These are phyloP conservation scores for Cantharis rustica DNA, from an alignment of 2,888 invertebrate genomes.

Conservation along the genomic window DNA sequence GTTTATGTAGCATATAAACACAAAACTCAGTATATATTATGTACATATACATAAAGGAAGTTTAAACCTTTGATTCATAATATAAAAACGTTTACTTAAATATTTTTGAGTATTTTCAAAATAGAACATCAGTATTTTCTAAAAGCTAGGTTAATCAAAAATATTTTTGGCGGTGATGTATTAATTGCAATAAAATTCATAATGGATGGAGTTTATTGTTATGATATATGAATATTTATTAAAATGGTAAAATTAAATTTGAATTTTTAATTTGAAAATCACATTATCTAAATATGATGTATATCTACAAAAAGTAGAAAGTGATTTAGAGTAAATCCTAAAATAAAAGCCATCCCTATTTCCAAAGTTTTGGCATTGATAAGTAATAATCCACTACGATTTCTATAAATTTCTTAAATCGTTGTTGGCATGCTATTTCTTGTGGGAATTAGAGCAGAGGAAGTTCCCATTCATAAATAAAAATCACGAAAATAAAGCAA, in stretches of 20 bases:
- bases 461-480: not conserved
- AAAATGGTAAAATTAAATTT: too few relatives aligned
- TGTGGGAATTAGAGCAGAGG: not conserved
- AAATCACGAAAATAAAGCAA: not conserved
- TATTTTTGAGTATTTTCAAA: not conserved
- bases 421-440: not conserved
- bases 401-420: not conserved
- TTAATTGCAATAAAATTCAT: too few relatives aligned
- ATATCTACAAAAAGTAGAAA: not conserved
- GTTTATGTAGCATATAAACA: not conserved
- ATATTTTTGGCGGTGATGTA: too few relatives aligned
- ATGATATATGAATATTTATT: too few relatives aligned
- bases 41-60: not conserved
- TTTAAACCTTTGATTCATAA: not conserved
- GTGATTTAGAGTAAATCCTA: not conserved
- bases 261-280: too few relatives aligned
- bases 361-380: not conserved
- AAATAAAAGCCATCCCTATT: not conserved
- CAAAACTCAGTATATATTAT: not conserved
- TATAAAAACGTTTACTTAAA: not conserved
- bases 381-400: not conserved
- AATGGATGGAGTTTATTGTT: too few relatives aligned
- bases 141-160: too few relatives aligned
- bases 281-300: too few relatives aligned
- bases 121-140: too few relatives aligned